Conservation (phyloP, 2,113 vertebrate species). For the Pygathrix nemaeus region DNA sequence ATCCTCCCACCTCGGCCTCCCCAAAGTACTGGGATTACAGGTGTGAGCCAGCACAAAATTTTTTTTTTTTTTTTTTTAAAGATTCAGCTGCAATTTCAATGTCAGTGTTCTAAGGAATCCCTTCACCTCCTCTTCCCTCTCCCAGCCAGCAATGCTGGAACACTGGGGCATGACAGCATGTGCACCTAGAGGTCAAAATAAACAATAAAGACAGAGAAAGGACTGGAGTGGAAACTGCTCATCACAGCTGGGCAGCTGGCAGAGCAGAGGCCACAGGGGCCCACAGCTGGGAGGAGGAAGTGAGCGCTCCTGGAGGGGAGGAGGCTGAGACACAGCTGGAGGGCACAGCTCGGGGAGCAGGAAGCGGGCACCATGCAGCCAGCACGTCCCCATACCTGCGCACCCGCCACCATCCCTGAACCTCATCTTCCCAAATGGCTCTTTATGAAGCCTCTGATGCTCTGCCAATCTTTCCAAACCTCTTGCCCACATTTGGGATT, state of each 20-base stretch:
- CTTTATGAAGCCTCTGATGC: neutral
- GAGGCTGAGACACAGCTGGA: neutral
- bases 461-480: neutral
- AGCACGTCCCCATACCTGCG: accelerated
- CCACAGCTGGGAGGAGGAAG: neutral
- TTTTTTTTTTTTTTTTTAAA: neutral
- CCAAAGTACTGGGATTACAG: no score
- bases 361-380: no score
- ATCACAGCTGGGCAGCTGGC: no score
- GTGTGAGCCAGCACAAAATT: no score
- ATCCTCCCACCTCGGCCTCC: no score
- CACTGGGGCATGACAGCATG: neutral
- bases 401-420: accelerated
- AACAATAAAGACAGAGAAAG: neutral
- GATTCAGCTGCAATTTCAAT: neutral
- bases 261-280: neutral
- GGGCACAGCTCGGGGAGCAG: neutral
- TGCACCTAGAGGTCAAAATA: neutral
- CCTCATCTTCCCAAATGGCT: neutral
- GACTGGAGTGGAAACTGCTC: neutral
- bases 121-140: neutral
- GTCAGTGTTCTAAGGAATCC: neutral
- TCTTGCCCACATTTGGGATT: neutral
- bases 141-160: neutral
- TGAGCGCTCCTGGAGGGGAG: neutral